These are phyloP conservation scores for Pseudotriccus pelzelni DNA, from an alignment of 2,797 vertebrate species.

Conservation along the genomic window DNA sequence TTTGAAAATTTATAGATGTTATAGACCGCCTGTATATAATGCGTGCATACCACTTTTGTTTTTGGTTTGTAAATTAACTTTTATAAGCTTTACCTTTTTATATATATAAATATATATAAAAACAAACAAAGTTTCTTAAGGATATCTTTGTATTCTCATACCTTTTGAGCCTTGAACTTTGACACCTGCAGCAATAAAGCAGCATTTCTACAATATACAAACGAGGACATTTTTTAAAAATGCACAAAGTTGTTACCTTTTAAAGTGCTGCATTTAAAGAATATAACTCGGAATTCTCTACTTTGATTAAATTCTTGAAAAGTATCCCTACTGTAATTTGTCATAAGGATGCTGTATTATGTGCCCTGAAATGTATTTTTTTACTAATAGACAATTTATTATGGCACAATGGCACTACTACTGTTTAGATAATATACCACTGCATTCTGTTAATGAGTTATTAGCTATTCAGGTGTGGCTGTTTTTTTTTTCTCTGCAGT, in stretches of 20 bases:
- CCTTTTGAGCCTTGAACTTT: slow-evolving; percentile 98
- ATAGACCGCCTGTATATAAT: slow-evolving; percentile 94
- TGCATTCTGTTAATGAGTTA: slow-evolving; percentile 91
- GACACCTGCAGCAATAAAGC: slow-evolving; percentile 96
- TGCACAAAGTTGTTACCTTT: slow-evolving; percentile 93
- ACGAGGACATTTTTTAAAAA: slow-evolving; percentile 94
- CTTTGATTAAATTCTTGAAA: slow-evolving; percentile 90
- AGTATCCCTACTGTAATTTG: slow-evolving; percentile 95
- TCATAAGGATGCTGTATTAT: slow-evolving; percentile 98
- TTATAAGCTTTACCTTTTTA: slow-evolving; percentile 99
- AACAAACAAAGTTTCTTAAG: slow-evolving; percentile 90
- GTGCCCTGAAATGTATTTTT: slow-evolving; percentile 99
- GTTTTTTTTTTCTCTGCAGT: slow-evolving; percentile 85
- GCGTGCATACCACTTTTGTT: slow-evolving; percentile 98
- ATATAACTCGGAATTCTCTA: slow-evolving; percentile 88
- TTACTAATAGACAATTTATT: slow-evolving; percentile 99
- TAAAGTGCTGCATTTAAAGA: slow-evolving; percentile 96
- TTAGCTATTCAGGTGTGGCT: slow-evolving; percentile 90
- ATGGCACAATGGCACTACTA: slow-evolving; percentile 95
- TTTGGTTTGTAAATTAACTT: slow-evolving; percentile 99
- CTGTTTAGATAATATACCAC: slow-evolving; percentile 95
- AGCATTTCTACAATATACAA: slow-evolving; percentile 92
- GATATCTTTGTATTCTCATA: slow-evolving; percentile 97
- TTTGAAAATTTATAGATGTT: slow-evolving; percentile 88
- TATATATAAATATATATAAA: slow-evolving; percentile 95